Base-by-base conservation (phyloP, 1,140 invertebrate genomes). In the Rhopalosiphum maidis region DNA sequence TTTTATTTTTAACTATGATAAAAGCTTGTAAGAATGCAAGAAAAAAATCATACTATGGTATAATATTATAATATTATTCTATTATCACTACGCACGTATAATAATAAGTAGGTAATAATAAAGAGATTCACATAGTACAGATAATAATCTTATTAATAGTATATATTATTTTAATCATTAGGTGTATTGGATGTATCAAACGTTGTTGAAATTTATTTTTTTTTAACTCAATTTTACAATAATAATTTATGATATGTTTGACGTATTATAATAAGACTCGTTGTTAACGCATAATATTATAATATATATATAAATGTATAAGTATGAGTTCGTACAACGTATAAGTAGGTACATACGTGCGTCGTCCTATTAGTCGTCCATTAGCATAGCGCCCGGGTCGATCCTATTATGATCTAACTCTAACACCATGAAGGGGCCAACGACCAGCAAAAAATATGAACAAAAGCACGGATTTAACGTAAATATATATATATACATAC, bases 361-460 rank as follows among this genome's bases (percentile, higher is more conserved):
- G 25, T 54, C 87, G 48, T 54, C 54, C 88, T 54, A 41, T 89
- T 55, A 55, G 88, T 23, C 35, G 51, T 55, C n/a, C 88, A 89
- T 89, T 89, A 55, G 51, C 88, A 89, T 89, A 23, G 51, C 23
- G 51, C 88, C 88, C 51, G 51, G 48, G 7, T 55, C 1, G 48
- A 89, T 55, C 35, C 51, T 37, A 55, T 89, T 92, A 83, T 83
- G 91, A 92, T 92, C 77, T 92, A 83, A 92, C 77, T 35, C 60
- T 21, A 37, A 15, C 60, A 18, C 43, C 11, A 41, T 41, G 35
- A 35, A 51, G 77, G 68, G 91, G 91, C 91, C 91, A 92, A 92
- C 91, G 77, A 92, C 91, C 91, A 85, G 91, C 41, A 92, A 83
- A 85, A 77, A 82, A 37, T 83, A 92, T 83, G 91, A 83, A 92